phyloP scores from a whole-genome alignment of 2,888 invertebrate species.

The Drosophila acutilabella region DNA sequence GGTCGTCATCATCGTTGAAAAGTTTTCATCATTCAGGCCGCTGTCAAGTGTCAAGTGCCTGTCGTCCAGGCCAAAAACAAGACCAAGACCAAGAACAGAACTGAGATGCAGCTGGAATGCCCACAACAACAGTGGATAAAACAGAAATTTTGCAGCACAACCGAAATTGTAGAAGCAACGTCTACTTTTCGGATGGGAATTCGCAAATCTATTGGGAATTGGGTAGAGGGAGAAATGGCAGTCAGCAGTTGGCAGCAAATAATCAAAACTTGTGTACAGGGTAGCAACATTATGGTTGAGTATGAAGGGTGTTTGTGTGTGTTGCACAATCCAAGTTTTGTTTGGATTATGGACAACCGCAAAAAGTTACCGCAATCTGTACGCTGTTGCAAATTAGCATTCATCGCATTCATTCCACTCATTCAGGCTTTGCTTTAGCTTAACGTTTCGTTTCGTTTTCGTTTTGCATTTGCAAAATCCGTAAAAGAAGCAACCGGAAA shows the following conservation, averaged over 20 bases:
- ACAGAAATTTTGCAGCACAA: conserved; percentile 51
- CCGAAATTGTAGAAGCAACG: conserved; percentile 6
- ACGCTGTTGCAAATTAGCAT: conserved; percentile 52
- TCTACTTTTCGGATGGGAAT: background rate
- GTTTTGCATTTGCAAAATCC: conserved; percentile 48
- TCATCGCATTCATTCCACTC: conserved; percentile 54
- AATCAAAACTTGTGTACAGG: conserved; percentile 63
- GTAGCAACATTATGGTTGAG: conserved; percentile 29
- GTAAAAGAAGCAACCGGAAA: conserved; percentile 56
- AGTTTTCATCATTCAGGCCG: conserved; percentile 72
- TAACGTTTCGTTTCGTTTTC: conserved; percentile 33
- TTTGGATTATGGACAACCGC: conserved; percentile 51
- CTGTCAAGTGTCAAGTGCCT: conserved; percentile 78
- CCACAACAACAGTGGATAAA: conserved; percentile 31
- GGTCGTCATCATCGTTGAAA: conserved; percentile 46
- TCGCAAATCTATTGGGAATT: conserved; percentile 2
- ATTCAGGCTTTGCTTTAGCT: conserved; percentile 37
- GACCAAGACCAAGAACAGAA: background rate
- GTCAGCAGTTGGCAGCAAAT: conserved; percentile 65
- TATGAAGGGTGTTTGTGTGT: conserved; percentile 17
- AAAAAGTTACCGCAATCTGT: conserved; percentile 48
- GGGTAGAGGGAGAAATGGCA: background rate
- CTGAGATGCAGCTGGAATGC: conserved; percentile 30
- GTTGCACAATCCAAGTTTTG: conserved; percentile 14
- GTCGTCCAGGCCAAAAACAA: conserved; percentile 32